Base-by-base conservation (phyloP, 2,797 vertebrate species). In the Alcedo atthis region DNA sequence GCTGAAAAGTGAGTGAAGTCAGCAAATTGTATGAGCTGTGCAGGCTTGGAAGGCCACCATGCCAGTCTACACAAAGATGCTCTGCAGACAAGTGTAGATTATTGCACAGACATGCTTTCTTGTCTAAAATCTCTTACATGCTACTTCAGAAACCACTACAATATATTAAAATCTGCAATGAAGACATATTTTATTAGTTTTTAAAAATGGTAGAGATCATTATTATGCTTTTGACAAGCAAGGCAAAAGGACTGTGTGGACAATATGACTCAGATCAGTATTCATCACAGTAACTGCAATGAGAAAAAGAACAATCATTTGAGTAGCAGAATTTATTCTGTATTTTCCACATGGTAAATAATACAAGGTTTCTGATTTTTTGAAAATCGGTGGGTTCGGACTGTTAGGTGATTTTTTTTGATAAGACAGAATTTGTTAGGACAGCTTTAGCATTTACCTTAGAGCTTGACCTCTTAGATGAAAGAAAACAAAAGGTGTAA, bases 341-440 rank as follows among this genome's bases (percentile, higher is more conserved):
- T 30, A 7, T 62, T 79, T 73, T 79, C 24, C 21, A n/a, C 6
- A 2, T 7, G 7, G 45, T 9, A 61, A 69, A 24, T 15, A 71
- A 49, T 55, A 14, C 13, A 81, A 22, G 1, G 3, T 75, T 87
- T 59, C 22, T 58, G 3, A 0, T 11, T 30, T 55, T 64, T 78
- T 43, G 8, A 57, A 6, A 7, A 1, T 25, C 7, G 3, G 7
- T 24, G 4, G 4, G 3, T 63, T 24, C 10, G 4, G 3, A 1
- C 4, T 81, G 58, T 33, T 16, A 8, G 5, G 8, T 30, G 2
- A 0, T 5, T n/a, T 42, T 55, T 59, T 20, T 24, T 19, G 2
- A 4, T 67, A 5, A 54, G 28, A 15, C 5, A 42, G 19, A 26
- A 40, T 17, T 6, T 69, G 0, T 67, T 78, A 64, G 12, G 9